Base-by-base conservation (phyloP, 2,888 invertebrate genomes). In the Andrena bicolor region DNA sequence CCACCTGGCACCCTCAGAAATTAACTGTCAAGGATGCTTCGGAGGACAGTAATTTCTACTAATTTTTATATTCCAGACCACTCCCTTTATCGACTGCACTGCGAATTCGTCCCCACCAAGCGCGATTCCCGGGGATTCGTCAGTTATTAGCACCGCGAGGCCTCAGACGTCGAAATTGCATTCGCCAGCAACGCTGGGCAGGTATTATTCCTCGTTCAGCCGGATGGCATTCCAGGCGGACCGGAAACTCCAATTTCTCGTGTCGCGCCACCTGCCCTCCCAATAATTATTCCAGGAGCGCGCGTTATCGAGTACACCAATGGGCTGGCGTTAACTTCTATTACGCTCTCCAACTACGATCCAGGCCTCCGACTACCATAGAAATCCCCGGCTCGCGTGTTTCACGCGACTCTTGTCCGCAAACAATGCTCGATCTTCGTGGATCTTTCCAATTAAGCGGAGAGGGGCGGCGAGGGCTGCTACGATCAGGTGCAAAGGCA, bases 401-500 rank as follows among this genome's bases (percentile, higher is more conserved):
- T 87, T 87, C 88, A 88, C 87, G 88, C 88, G 85, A 88, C 75
- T 88, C 86, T 71, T 68, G 84, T 82, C 82, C 79, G 73, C 86
- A 79, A 84, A 87, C 87, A 88, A 87, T 86, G 83, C 69, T 75
- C 83, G 83, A 83, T 88, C 88, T 82, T 82, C 85, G 87, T 87
- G 89, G 80, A 85, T 88, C 87, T 87, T 88, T 87, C 87, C 88
- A 88, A 88, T 88, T 88, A 88, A 88, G 81, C 76, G 78, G 72
- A 75, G 72, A 83, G 49, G 76, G 66, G 66, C 61, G 63, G 56
- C 56, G 10, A 41, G 41, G 75, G 32, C 63, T 30, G 32, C 30
- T 49, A 32, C 82, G 83, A 88, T 88, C 88, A 88, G 89, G 83
- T 88, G 88, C 88, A 83, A 89, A 91, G 90, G 79, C 90, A 88